These are phyloP conservation scores for Hemibagrus wyckioides DNA, from an alignment of 2,113 vertebrate genomes.

Conservation along the genomic window DNA sequence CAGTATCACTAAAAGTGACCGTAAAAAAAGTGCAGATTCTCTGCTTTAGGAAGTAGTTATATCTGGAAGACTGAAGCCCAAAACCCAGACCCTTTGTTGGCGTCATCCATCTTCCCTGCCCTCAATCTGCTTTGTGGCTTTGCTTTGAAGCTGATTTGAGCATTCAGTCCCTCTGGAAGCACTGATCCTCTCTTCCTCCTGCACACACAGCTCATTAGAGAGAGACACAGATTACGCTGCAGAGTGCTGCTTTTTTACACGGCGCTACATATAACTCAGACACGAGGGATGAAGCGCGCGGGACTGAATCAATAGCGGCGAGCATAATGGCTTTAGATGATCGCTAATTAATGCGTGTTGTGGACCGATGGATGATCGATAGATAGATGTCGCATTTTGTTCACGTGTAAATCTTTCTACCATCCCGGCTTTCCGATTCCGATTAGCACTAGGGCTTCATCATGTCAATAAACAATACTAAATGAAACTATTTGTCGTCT, in stretches of 20 bases:
- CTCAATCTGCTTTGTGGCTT: neutral
- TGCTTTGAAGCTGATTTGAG: neutral
- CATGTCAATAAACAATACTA: neutral
- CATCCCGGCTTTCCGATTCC: neutral
- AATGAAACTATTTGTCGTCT: neutral
- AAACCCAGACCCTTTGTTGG: neutral
- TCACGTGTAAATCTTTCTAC: neutral
- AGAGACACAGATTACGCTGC: neutral
- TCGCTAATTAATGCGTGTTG: neutral
- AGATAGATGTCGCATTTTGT: neutral
- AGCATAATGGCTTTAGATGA: neutral
- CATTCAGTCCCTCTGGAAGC: constrained; percentile 20
- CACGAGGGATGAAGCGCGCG: neutral
- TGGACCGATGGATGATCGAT: neutral
- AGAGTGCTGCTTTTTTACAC: neutral
- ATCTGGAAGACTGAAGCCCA: neutral
- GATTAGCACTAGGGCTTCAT: neutral
- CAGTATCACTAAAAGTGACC: no score
- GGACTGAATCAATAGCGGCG: neutral
- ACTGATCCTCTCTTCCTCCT: constrained; percentile 47
- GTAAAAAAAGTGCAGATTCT: no score
- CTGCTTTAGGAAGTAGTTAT: neutral
- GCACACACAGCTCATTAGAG: neutral
- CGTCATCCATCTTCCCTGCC: neutral
- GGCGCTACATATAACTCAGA: neutral